Evolutionary conservation across 2,888 invertebrate genomes (phyloP).

Genomic region (Bibio marci): DNA sequence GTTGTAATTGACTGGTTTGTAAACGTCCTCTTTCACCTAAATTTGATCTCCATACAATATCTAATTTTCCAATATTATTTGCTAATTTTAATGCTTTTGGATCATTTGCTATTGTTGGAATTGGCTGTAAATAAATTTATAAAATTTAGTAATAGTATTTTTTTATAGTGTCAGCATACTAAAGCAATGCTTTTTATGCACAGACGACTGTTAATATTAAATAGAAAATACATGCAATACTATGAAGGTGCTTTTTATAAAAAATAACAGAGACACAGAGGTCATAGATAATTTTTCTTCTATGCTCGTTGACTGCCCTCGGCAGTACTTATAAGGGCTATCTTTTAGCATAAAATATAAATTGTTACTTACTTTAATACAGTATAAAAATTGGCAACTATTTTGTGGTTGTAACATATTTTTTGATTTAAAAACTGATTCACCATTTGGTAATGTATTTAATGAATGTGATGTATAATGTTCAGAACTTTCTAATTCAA

Average conservation of each 20-base stretch:
- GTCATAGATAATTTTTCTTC: too few species aligned
- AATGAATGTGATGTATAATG: conserved; percentile 68
- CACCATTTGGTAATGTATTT: conserved; percentile 45
- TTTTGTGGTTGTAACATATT: conserved; percentile 76
- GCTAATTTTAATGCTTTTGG: conserved; percentile 62
- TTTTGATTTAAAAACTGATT: conserved; percentile 61
- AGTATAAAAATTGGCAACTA: conserved; percentile 88
- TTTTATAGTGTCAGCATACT: too few species aligned
- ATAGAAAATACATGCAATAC: too few species aligned
- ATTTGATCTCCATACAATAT: conserved; percentile 96
- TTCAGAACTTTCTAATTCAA: conserved; percentile 80
- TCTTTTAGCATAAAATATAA: neutral
- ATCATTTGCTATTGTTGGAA: conserved; percentile 55
- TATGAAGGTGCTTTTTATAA: too few species aligned
- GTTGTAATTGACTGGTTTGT: conserved; percentile 86
- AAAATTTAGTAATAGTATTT: neutral
- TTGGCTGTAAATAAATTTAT: conserved; percentile 33
- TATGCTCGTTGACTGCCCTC: too few species aligned
- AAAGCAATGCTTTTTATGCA: too few species aligned
- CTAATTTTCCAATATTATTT: conserved; percentile 87
- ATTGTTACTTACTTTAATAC: conserved; percentile 39
- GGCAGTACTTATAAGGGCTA: too few species aligned
- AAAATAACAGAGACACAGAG: too few species aligned
- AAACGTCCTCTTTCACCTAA: conserved; percentile 92
- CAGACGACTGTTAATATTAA: too few species aligned